phyloP scores from a whole-genome alignment of 2,113 vertebrate genomes.

The Thunnus thynnus region DNA sequence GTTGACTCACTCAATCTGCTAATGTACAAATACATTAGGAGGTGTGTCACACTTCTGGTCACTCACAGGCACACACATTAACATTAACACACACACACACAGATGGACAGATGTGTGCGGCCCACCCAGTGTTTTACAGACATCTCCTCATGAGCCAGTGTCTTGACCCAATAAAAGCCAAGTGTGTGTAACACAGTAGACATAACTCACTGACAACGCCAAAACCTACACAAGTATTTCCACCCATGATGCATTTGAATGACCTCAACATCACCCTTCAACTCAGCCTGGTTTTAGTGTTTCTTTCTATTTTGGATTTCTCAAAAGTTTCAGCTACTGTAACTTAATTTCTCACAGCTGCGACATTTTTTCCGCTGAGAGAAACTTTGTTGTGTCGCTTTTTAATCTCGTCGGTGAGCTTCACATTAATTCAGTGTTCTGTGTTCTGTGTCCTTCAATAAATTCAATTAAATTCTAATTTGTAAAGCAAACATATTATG shows the following conservation, averaged over 20 bases:
- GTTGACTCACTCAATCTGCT: conserved; percentile 51
- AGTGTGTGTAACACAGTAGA: conserved; percentile 43
- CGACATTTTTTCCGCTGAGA: not conserved
- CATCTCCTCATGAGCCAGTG: conserved; percentile 20
- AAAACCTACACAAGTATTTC: conserved; percentile 18
- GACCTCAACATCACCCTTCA: not conserved
- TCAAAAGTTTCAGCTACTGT: not conserved
- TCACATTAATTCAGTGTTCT: conserved; percentile 1
- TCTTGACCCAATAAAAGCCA: conserved; percentile 34
- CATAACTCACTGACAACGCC: conserved; percentile 27
- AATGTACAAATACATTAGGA: conserved; percentile 22
- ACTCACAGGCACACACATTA: not conserved
- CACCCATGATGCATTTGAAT: conserved; percentile 30
- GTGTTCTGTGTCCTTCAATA: conserved; percentile 28
- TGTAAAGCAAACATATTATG: conserved; percentile 20
- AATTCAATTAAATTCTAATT: conserved; percentile 36
- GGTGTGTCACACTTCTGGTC: conserved; percentile 47
- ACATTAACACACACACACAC: not conserved
- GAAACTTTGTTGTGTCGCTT: not conserved
- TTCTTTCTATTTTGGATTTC: not conserved
- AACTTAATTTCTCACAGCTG: conserved; percentile 1
- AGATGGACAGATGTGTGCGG: not conserved
- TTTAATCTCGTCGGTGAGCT: conserved; percentile 19
- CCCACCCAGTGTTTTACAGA: conserved; percentile 47
- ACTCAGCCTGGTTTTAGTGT: not conserved